Conservation (phyloP, 2,113 vertebrate species). For the Dryoscopus gambensis region DNA sequence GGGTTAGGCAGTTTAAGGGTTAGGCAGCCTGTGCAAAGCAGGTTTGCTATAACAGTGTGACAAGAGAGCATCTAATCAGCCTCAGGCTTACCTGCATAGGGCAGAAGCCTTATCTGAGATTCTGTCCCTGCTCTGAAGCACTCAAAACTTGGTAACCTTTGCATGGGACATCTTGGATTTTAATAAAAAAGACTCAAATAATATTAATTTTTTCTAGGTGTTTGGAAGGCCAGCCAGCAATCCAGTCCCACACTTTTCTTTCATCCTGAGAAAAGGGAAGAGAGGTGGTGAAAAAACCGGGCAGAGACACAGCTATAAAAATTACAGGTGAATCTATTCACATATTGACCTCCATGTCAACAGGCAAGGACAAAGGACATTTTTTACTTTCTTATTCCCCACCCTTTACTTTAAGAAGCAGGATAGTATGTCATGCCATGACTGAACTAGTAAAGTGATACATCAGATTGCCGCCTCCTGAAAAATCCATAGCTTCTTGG, state of each 20-base stretch:
- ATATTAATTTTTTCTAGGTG: background rate
- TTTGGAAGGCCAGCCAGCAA: background rate
- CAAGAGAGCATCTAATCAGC: background rate
- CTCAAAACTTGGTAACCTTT: background rate
- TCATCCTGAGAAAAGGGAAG: background rate
- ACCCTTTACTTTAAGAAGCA: background rate
- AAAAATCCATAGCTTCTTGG: background rate
- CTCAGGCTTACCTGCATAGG: background rate
- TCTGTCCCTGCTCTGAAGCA: background rate
- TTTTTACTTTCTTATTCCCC: background rate
- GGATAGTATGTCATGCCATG: background rate
- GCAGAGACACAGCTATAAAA: background rate
- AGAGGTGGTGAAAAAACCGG: background rate
- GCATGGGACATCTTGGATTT: background rate
- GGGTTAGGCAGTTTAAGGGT: background rate
- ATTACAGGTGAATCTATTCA: background rate
- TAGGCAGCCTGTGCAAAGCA: background rate
- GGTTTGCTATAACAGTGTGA: background rate
- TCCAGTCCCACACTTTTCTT: background rate
- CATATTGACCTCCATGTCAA: background rate
- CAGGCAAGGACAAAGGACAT: background rate
- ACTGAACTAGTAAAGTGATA: background rate
- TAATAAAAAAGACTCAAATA: background rate
- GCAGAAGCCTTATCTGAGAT: background rate
- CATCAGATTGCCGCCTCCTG: background rate